Conservation (phyloP, 2,797 vertebrate species). For the Oryzias dopingdopingensis region DNA sequence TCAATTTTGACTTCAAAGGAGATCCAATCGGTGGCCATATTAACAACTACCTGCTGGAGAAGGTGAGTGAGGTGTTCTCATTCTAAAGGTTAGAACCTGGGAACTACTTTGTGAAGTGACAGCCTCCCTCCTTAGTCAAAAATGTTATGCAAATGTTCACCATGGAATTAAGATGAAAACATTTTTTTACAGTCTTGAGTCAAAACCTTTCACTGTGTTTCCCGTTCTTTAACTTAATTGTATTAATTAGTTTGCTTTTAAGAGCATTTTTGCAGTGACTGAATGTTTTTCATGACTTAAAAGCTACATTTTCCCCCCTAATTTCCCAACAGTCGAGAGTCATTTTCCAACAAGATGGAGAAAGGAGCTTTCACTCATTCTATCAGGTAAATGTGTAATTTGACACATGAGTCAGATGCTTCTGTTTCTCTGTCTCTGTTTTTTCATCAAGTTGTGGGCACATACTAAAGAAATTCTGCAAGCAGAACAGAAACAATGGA, state of each 20-base stretch:
- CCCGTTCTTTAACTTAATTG: too few species aligned
- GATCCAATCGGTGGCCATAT: constrained; percentile 98
- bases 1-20: constrained; percentile 99
- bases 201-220: too few species aligned
- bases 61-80: constrained; percentile 74
- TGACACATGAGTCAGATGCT: not conserved
- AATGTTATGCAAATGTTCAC: too few species aligned
- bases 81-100: too few species aligned
- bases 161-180: too few species aligned
- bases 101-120: too few species aligned
- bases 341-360: constrained; percentile 94
- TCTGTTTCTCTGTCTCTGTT: not conserved
- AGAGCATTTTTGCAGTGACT: too few species aligned
- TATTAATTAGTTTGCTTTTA: too few species aligned
- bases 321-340: constrained; percentile 85
- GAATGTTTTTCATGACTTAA: not conserved
- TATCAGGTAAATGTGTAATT: constrained; percentile 85
- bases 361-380: constrained; percentile 96
- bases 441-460: not conserved
- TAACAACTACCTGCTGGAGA: constrained; percentile 96
- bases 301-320: not conserved
- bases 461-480: not conserved
- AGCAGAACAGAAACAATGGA: too few species aligned
- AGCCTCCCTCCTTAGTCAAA: too few species aligned
- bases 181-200: too few species aligned